Evolutionary conservation across 2,888 invertebrate species (phyloP).

Genomic region (Callyntrura guangdongensis): DNA sequence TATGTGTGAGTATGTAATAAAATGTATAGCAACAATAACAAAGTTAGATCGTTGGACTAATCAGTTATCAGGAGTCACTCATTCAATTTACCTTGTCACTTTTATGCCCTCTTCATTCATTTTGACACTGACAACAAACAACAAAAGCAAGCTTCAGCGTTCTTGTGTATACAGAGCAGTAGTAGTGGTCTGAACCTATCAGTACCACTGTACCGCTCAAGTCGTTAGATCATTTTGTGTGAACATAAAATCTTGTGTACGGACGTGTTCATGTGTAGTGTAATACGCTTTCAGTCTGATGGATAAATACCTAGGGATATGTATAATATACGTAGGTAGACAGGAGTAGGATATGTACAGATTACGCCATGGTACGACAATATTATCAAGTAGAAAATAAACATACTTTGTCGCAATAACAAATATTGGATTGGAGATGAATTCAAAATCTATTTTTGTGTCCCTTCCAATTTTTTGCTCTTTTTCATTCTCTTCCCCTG

Average conservation of each 20-base stretch:
- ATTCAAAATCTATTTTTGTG: slow-evolving; percentile 40
- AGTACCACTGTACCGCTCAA: slow-evolving; percentile 29
- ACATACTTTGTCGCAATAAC: background rate
- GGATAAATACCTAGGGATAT: slow-evolving; percentile 8
- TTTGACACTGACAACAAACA: slow-evolving; percentile 79
- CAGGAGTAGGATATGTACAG: background rate
- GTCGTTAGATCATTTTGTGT: slow-evolving; percentile 39
- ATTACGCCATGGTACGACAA: background rate
- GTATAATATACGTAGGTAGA: background rate
- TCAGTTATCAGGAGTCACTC: slow-evolving; percentile 79
- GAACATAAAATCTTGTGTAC: slow-evolving; percentile 46
- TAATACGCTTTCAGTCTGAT: slow-evolving; percentile 26
- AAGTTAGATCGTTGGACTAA: slow-evolving; percentile 74
- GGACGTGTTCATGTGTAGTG: background rate
- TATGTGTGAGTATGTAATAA: slow-evolving; percentile 19
- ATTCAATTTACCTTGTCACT: slow-evolving; percentile 79
- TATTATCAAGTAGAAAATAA: slow-evolving; percentile 17
- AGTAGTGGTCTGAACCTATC: slow-evolving; percentile 8
- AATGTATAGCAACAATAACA: slow-evolving; percentile 57
- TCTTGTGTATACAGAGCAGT: background rate
- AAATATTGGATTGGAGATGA: background rate
- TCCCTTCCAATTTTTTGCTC: slow-evolving; percentile 40
- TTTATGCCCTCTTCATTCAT: slow-evolving; percentile 79
- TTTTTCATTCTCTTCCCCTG: slow-evolving; percentile 40
- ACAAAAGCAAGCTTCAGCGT: slow-evolving; percentile 67